Evolutionary conservation across 1,140 invertebrate genomes (phyloP).

Genomic region (Cotesia chilonis): DNA sequence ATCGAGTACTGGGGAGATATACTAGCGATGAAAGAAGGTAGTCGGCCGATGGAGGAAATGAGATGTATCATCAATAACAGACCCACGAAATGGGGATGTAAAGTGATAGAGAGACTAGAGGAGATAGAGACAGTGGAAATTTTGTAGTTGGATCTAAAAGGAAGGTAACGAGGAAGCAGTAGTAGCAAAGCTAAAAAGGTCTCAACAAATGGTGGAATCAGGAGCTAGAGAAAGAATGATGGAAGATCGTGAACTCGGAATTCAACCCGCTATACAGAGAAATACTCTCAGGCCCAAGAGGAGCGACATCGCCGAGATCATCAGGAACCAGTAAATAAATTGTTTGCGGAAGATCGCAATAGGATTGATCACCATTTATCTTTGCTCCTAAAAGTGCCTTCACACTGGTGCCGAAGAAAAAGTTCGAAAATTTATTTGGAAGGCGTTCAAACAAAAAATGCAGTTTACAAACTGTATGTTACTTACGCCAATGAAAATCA

Average conservation of each 20-base stretch:
- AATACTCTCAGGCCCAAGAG: neutral
- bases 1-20: neutral
- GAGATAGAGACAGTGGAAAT: neutral
- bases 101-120: neutral
- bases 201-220: neutral
- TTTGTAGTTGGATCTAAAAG: neutral
- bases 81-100: neutral
- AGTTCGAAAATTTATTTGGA: constrained; percentile 28
- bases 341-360: constrained; percentile 20
- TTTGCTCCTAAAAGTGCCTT: constrained; percentile 28
- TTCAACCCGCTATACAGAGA: neutral
- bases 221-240: neutral
- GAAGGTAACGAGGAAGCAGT: neutral
- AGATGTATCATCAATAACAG: neutral
- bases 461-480: constrained; percentile 24
- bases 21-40: neutral
- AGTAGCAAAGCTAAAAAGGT: neutral
- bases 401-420: constrained; percentile 30
- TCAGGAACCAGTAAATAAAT: constrained; percentile 23
- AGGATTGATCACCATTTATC: constrained; percentile 17
- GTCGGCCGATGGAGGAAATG: constrained; percentile 10
- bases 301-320: constrained; percentile 17
- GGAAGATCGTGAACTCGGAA: neutral
- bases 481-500: constrained; percentile 18
- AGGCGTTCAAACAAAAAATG: neutral